A percentile compares a stretch with the other conserved stretches of the same genome.
phyloP scores from a whole-genome alignment of 2,113 vertebrate genomes.

The Sinocyclocheilus rhinocerous region DNA sequence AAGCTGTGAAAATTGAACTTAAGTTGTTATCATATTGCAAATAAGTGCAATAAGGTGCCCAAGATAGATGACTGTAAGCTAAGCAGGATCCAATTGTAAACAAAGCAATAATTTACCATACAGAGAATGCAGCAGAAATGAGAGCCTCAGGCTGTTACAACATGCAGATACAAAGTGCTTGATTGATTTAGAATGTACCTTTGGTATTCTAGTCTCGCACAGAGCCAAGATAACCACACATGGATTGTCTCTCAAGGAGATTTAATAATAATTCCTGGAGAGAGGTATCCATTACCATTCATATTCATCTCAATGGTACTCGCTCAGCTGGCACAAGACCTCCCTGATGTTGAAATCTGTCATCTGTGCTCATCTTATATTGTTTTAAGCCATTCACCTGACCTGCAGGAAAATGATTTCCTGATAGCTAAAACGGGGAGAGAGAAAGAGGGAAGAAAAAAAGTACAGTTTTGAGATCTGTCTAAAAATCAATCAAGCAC shows the following conservation, averaged over 20 bases:
- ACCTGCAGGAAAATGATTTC: background rate
- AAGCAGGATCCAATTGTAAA: constrained; percentile 65
- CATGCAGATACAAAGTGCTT: background rate
- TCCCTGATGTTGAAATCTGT: background rate
- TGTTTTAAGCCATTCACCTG: background rate
- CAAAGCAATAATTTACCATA: constrained; percentile 71
- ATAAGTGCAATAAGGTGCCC: constrained; percentile 78
- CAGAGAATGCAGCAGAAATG: constrained; percentile 59
- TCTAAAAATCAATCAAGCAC: no score
- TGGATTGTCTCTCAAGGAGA: constrained; percentile 10
- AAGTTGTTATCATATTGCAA: constrained; percentile 86
- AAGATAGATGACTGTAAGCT: constrained; percentile 80
- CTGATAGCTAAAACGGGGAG: background rate
- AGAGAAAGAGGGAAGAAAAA: no score
- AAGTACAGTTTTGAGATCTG: no score
- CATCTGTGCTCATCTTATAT: background rate
- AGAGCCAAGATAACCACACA: background rate
- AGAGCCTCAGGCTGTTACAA: background rate
- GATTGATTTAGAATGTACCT: constrained; percentile 37
- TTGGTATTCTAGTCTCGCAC: constrained; percentile 19
- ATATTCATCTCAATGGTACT: background rate
- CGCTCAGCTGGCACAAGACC: background rate
- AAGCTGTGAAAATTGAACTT: constrained; percentile 80
- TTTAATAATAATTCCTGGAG: constrained; percentile 14
- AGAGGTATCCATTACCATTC: background rate